phyloP scores from a whole-genome alignment of 1,140 invertebrate species.

The Drosophila leontia region DNA sequence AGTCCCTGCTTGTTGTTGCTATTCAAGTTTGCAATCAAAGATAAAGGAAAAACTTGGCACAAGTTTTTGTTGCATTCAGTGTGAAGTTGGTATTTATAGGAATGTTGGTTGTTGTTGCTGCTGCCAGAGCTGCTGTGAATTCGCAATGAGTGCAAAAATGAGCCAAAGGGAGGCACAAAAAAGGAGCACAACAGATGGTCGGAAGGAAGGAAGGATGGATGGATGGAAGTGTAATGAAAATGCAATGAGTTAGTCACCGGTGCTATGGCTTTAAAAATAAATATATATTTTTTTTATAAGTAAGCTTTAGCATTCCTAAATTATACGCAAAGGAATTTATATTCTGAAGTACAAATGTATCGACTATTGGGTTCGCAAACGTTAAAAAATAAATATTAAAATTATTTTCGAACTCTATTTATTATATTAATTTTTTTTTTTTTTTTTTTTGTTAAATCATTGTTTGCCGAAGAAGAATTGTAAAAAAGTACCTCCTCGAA shows the following conservation, averaged over 20 bases:
- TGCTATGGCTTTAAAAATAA: constrained; percentile 29
- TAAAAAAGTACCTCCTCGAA: not conserved
- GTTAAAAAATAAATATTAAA: not conserved
- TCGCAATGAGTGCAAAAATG: constrained; percentile 66
- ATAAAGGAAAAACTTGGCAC: constrained; percentile 76
- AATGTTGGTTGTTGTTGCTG: constrained; percentile 59
- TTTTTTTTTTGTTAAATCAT: not conserved
- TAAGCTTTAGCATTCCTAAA: not conserved
- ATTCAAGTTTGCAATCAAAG: constrained; percentile 77
- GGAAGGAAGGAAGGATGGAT: constrained; percentile 5
- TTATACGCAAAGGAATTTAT: not conserved
- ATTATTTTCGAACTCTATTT: too few species aligned
- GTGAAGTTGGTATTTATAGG: constrained; percentile 81
- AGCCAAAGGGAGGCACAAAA: constrained; percentile 27
- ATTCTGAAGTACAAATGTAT: not conserved
- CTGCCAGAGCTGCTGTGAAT: constrained; percentile 48
- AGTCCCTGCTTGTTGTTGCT: constrained; percentile 33
- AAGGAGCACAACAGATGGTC: constrained; percentile 34
- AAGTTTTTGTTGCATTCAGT: constrained; percentile 46
- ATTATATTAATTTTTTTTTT: too few species aligned
- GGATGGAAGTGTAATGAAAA: constrained; percentile 8
- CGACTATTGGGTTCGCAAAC: too few species aligned
- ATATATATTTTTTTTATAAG: not conserved
- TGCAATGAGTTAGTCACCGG: constrained; percentile 43
- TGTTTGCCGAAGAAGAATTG: not conserved